Evolutionary conservation across 2,797 vertebrate species (phyloP).

Genomic region (Phrynocephalus vlangalii): DNA sequence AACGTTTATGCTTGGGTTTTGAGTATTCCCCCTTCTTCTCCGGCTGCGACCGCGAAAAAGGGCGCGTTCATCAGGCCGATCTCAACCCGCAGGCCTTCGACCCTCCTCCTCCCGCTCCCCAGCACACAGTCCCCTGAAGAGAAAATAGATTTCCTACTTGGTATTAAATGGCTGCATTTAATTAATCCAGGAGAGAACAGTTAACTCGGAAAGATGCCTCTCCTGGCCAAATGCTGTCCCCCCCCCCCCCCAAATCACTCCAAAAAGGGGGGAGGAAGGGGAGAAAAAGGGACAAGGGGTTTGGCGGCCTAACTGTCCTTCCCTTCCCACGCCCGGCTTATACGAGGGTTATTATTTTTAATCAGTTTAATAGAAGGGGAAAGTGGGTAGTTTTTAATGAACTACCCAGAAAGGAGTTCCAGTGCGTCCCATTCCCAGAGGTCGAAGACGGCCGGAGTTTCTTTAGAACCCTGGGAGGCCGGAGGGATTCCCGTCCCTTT

Average conservation of each 20-base stretch:
- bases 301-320: too few species aligned
- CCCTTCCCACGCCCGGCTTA: neutral
- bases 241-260: neutral
- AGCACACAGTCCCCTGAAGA: neutral
- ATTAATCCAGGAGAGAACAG: conserved; percentile 22
- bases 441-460: neutral
- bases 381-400: neutral
- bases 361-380: neutral
- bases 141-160: conserved; percentile 23
- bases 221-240: neutral
- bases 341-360: neutral
- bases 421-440: neutral
- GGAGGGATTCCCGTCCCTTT: neutral
- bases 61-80: too few species aligned
- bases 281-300: neutral
- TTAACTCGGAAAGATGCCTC: conserved; percentile 20
- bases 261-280: too few species aligned
- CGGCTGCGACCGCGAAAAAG: neutral
- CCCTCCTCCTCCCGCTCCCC: neutral
- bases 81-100: neutral
- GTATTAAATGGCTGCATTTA: conserved; percentile 26
- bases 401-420: neutral
- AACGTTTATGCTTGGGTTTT: neutral
- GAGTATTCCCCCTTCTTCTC: neutral
- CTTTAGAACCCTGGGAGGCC: neutral